Conservation (phyloP, 2,113 vertebrate genomes). For the Callipepla californica region DNA sequence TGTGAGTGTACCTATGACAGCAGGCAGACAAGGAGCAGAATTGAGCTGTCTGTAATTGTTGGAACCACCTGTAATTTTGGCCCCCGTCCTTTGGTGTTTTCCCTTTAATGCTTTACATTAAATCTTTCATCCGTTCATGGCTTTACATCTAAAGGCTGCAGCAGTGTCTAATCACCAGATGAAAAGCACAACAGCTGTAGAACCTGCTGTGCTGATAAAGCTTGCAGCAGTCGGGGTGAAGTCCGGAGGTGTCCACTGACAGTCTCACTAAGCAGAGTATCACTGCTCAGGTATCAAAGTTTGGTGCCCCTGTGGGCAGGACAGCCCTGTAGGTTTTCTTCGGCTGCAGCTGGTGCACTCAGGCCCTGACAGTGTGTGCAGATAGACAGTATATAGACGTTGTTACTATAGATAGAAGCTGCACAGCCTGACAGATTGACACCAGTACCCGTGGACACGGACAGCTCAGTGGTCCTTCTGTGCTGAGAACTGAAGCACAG, state of each 20-base stretch:
- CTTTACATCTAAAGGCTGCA: not conserved
- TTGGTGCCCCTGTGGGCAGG: not conserved
- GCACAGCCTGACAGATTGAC: not conserved
- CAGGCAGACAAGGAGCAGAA: not conserved
- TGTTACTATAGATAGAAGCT: not conserved
- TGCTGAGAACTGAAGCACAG: not conserved
- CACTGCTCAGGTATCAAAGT: not conserved
- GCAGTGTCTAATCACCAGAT: not conserved
- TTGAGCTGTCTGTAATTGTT: not conserved
- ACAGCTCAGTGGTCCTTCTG: not conserved
- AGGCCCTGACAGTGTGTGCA: no score
- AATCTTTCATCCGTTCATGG: not conserved
- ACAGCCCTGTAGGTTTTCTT: not conserved
- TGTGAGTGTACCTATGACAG: not conserved
- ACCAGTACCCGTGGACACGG: not conserved
- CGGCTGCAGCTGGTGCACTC: not conserved
- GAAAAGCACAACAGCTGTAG: not conserved
- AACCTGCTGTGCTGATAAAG: not conserved
- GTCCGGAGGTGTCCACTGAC: not conserved
- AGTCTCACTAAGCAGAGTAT: not conserved
- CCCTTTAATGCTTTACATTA: not conserved
- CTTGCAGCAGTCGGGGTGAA: no score
- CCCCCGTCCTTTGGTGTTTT: not conserved
- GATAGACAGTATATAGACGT: not conserved
- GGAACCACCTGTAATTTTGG: not conserved